A percentile compares a stretch with the other conserved stretches of the same genome.
Conservation (phyloP, 2,888 invertebrate species). For the Glyphotaelius pellucidus region DNA sequence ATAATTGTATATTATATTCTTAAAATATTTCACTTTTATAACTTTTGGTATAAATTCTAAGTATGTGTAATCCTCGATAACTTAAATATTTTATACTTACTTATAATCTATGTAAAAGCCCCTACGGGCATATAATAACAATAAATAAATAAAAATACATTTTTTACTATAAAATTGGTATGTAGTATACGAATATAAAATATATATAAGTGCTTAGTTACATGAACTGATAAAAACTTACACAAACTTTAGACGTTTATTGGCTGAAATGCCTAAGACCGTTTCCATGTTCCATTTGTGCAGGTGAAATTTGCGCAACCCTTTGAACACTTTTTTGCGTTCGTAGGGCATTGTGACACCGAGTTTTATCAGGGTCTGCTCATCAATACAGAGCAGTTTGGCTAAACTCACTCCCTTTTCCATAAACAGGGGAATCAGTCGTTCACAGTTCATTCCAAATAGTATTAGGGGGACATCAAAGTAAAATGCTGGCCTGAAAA, state of each 20-base stretch:
- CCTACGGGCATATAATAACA: too few relatives aligned
- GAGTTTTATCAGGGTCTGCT: conserved; percentile 77
- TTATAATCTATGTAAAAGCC: too few relatives aligned
- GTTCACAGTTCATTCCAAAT: conserved; percentile 79
- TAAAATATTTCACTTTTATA: too few relatives aligned
- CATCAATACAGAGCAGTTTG: conserved; percentile 78
- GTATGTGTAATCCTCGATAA: too few relatives aligned
- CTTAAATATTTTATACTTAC: too few relatives aligned
- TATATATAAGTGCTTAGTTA: too few relatives aligned
- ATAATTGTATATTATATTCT: too few relatives aligned
- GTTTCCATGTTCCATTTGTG: conserved; percentile 77
- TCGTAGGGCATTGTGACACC: conserved; percentile 80
- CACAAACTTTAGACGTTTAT: conserved; percentile 73
- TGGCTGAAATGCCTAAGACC: conserved; percentile 73
- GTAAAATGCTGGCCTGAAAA: conserved; percentile 75
- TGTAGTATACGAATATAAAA: too few relatives aligned
- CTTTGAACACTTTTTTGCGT: conserved; percentile 76
- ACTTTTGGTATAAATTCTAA: too few relatives aligned
- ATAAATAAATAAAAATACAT: too few relatives aligned
- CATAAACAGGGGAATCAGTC: conserved; percentile 73
- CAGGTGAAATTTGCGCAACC: conserved; percentile 79
- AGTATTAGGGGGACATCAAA: conserved; percentile 78
- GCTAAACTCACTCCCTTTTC: conserved; percentile 76
- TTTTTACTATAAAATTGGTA: too few relatives aligned
- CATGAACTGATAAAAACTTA: conserved; percentile 69